A percentile compares a stretch with the other conserved stretches of the same genome.
Evolutionary conservation across 2,888 invertebrate species (phyloP).

Genomic region (Idaea dimidiata): DNA sequence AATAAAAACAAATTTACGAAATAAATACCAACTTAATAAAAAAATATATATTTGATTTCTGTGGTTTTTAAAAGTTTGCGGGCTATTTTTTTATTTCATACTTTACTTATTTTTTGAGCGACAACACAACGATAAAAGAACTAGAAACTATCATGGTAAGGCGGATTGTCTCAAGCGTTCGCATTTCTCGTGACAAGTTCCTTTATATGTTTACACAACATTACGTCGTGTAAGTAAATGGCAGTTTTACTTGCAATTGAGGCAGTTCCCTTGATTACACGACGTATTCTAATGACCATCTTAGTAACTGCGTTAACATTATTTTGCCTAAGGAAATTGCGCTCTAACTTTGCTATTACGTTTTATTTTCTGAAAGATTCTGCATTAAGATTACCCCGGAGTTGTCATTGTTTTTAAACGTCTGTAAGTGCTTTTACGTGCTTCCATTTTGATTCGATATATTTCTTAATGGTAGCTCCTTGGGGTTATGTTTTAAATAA

Average conservation of each 20-base stretch:
- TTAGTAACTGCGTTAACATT: conserved; percentile 24
- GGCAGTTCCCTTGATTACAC: conserved; percentile 43
- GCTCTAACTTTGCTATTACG: conserved; percentile 1
- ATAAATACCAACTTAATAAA: too few species aligned
- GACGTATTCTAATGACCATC: conserved; percentile 42
- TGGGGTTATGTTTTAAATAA: background rate
- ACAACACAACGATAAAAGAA: too few species aligned
- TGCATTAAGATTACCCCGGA: background rate
- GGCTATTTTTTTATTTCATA: too few species aligned
- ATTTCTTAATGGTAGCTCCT: background rate
- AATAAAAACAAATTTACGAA: too few species aligned
- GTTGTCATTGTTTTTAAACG: background rate
- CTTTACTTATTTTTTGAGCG: too few species aligned
- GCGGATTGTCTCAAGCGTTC: conserved; percentile 3
- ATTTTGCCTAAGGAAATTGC: conserved; percentile 10
- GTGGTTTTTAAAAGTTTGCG: too few species aligned
- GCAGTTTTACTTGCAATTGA: conserved; percentile 40
- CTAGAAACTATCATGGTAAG: too few species aligned
- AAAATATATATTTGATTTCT: too few species aligned
- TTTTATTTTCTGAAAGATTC: conserved; percentile 2
- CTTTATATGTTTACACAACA: conserved; percentile 47
- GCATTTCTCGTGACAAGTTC: conserved; percentile 21
- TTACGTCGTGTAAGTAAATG: conserved; percentile 43
- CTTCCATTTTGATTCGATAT: background rate
- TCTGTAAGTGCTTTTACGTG: background rate